Evolutionary conservation across 2,888 invertebrate species (phyloP).

Genomic region (Lysandra bellargus): DNA sequence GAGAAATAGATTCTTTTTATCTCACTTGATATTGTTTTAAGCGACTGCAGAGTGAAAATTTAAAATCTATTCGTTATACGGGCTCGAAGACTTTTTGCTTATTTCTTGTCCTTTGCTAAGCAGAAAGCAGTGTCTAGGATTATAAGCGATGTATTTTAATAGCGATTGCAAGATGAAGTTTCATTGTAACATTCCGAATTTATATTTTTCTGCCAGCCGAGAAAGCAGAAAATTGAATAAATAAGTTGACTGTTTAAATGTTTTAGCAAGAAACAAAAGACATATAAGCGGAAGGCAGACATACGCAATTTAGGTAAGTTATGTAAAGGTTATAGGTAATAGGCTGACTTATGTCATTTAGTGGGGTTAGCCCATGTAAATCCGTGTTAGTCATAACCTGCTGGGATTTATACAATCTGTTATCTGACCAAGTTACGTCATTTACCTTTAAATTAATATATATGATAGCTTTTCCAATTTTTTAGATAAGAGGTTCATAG

Average conservation of each 20-base stretch:
- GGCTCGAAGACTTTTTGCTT: not conserved
- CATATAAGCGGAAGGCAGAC: no score
- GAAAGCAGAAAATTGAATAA: no score
- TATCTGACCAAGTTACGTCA: no score
- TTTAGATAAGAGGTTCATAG: not conserved
- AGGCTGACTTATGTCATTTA: not conserved
- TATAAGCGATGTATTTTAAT: not conserved
- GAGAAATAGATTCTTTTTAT: conserved; percentile 4
- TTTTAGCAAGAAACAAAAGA: no score
- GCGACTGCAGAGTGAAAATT: not conserved
- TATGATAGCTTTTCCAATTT: no score
- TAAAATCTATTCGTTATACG: conserved; percentile 2
- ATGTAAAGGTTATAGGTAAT: no score
- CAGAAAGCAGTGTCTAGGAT: not conserved
- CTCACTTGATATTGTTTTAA: conserved; percentile 11
- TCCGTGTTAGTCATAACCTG: not conserved
- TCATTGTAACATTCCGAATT: not conserved
- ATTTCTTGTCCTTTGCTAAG: conserved; percentile 1
- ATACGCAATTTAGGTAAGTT: no score
- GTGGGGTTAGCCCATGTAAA: not conserved
- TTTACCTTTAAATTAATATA: no score
- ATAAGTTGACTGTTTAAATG: no score
- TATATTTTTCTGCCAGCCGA: not conserved
- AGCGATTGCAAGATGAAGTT: not conserved
- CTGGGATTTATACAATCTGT: not conserved